phyloP scores from a whole-genome alignment of 2,113 vertebrate genomes.

The western clawed frog (Xenopus tropicalis) region UCB_Xtro_10.0 CM004451.2:33472501-33473000 shows the following conservation, averaged over 20 bases:
- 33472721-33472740: conserved; percentile 5
- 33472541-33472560: not conserved
- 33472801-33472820: conserved; percentile 4
- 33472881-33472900: not conserved
- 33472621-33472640: conserved; percentile 35
- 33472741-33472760: conserved; percentile 24
- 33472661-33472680: conserved; percentile 36
- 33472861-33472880: not conserved
- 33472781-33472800: not conserved
- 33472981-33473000: too few species aligned
- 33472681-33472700: conserved; percentile 37
- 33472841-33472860: conserved; percentile 10
- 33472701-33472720: conserved; percentile 24
- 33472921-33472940: not conserved
- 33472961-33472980: too few species aligned
- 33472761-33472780: conserved; percentile 3
- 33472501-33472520: too few species aligned
- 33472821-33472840: not conserved
- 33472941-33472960: too few species aligned
- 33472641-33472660: conserved; percentile 29
- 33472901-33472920: not conserved
- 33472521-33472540: not conserved
- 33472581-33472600: conserved; percentile 26
- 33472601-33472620: conserved; percentile 15
- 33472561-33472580: not conserved